Conservation (phyloP, 1,140 invertebrate genomes). For the Diabrotica undecimpunctata region DNA sequence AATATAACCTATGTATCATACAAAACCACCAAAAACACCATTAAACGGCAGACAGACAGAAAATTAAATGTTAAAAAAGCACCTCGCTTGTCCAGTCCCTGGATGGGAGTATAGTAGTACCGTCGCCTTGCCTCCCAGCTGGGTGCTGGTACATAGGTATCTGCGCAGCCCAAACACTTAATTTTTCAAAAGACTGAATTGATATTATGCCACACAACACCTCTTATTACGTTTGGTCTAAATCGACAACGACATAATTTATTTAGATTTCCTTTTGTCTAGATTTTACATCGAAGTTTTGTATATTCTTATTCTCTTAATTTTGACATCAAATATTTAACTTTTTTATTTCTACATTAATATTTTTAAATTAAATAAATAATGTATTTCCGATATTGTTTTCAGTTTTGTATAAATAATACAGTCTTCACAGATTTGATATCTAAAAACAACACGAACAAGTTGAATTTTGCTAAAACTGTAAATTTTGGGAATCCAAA, state of each 20-base stretch:
- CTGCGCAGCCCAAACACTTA: constrained; percentile 44
- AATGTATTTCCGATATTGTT: no score
- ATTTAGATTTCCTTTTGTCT: no score
- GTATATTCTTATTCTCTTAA: no score
- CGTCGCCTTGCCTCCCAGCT: constrained; percentile 51
- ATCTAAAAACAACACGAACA: no score
- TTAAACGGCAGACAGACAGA: constrained; percentile 32
- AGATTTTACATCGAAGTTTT: no score
- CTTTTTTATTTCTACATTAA: no score
- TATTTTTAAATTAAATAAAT: no score
- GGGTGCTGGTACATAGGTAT: constrained; percentile 58
- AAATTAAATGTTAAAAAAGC: constrained; percentile 40
- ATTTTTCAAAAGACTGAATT: constrained; percentile 22
- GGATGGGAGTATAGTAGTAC: constrained; percentile 49
- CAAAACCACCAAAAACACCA: constrained; percentile 1
- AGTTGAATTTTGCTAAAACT: no score
- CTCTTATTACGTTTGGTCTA: neutral
- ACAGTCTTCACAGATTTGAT: no score
- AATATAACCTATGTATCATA: neutral
- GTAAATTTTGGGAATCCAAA: no score
- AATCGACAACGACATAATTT: constrained; percentile 1
- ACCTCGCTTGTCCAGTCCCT: constrained; percentile 59
- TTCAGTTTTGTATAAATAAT: no score
- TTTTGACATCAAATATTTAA: no score
- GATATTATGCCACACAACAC: constrained; percentile 19